Base-by-base conservation (phyloP, 2,797 vertebrate genomes). In the Falco berigora region DNA sequence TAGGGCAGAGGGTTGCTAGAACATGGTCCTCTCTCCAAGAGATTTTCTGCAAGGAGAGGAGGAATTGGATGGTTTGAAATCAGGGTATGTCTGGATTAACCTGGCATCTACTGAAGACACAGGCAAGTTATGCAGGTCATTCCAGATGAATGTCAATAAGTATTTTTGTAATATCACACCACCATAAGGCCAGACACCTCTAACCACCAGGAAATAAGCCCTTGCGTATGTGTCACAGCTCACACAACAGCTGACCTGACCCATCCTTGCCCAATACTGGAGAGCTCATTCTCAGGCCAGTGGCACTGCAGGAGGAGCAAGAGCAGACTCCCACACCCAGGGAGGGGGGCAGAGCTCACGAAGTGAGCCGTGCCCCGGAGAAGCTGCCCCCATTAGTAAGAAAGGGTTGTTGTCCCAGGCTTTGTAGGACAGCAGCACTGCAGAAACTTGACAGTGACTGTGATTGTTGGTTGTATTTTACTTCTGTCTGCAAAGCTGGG, bases 161-260 rank as follows among this genome's bases (percentile, higher is more conserved):
- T 90, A 61, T 46, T 92, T 88, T 32, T 69, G 42, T 62, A 90
- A 14, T 13, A 56, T 32, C 76, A 75, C 69, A 86, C 32, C 69
- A 73, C 42, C 80, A 62, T 40, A 44, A 78, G 86, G 86, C 76
- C 67, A 83, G 22, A 74, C 78, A 87, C 72, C 76, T 62, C 88
- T 28, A 72, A 72, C 53, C 71, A 92, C 61, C 92, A 94, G 86
- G 75, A 89, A 92, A 83, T 30, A 76, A 36, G n/a, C 12, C 16
- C 23, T 5, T 1, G 0, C 13, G 22, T 24, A n/a, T 20, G 34
- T 55, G 38, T 25, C 84, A 36, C 1, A 19, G 59, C 73, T 78
- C 92, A 81, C 27, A 40, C 53, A 36, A 44, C 75, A 81, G 46
- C 75, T 71, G n/a, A 46, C 61, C 66, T 67, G 68, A 20, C 49